Base-by-base conservation (phyloP, 2,113 vertebrate genomes). In the Chionomys nivalis region DNA sequence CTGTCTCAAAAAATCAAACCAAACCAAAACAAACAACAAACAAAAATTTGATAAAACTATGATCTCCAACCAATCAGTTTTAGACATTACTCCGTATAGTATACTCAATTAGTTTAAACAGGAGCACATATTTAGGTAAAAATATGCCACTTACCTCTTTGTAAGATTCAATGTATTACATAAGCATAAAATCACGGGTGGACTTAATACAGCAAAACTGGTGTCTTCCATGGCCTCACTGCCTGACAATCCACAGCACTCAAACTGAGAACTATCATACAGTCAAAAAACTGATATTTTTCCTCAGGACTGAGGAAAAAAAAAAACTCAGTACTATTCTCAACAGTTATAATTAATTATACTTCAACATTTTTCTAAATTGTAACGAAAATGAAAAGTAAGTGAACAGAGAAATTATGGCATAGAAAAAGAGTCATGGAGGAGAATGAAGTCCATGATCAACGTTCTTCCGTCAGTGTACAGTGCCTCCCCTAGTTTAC, bases 331-430 rank as follows among this genome's bases (percentile, higher is more conserved):
- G 58, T 58, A 58, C 70, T 91, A 52, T 70, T 24, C 42, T 96
- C 61, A 73, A 16, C 55, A 93, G 47, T 55, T 89, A 83, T 36
- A 89, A 75, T 79, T 36, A 89, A 68, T 79, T 55, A 47, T 19
- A 76, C 8, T 87, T 79, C 90, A 95, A 92, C 79, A 81, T 13
- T 49, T 92, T 87, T 94, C 66, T 36, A 93, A 93, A 91, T 52
- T 42, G 85, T 47, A 72, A 77, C 66, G 23, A 92, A 87, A 92
- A 87, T 77, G 78, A 89, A 70, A 85, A 96, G 47, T n/a, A 79
- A 91, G 19, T 28, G 24, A 47, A 91, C 31, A 76, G 42, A 75
- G 73, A 61, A 91, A 88, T 3, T 91, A 26, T 87, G 52, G 87
- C 23, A 26, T 26, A 17, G 49, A 42, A 26, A 81, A 16, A 19